These are phyloP conservation scores for Pomphorhynchus laevis DNA, from an alignment of 1,140 invertebrate species.

Conservation along the genomic window DNA sequence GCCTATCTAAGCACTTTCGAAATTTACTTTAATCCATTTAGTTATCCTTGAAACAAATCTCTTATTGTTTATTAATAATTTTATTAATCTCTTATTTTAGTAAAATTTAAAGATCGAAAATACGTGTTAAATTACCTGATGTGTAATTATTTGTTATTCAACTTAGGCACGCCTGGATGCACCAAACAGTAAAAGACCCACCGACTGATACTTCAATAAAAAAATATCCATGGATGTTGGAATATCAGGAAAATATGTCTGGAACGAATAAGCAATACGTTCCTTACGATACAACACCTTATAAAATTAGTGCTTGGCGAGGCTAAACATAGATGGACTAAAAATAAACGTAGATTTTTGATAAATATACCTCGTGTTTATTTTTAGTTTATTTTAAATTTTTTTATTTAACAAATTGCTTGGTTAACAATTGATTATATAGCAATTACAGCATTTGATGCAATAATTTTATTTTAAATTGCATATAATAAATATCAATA, in stretches of 20 bases:
- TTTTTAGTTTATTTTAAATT: no score
- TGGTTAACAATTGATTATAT: no score
- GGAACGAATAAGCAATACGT: constrained; percentile 37
- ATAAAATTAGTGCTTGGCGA: constrained; percentile 48
- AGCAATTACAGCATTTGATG: no score
- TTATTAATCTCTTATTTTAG: neutral
- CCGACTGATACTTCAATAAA: constrained; percentile 23
- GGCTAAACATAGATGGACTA: no score
- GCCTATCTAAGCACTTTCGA: neutral
- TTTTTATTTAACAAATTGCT: no score
- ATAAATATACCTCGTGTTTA: no score
- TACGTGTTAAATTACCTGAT: neutral
- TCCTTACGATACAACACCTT: constrained; percentile 45
- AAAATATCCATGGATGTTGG: constrained; percentile 37
- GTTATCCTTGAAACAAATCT: neutral
- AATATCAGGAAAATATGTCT: constrained; percentile 38
- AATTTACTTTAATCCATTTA: neutral
- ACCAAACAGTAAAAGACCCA: constrained; percentile 41
- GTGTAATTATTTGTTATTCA: constrained; percentile 10
- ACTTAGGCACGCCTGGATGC: constrained; percentile 31
- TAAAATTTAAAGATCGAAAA: neutral
- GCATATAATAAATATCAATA: no score
- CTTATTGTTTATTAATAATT: neutral
- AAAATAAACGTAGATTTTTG: no score
- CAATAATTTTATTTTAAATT: no score